Evolutionary conservation across 2,113 vertebrate species (phyloP).

Genomic region (Tonatia bakeri): DNA sequence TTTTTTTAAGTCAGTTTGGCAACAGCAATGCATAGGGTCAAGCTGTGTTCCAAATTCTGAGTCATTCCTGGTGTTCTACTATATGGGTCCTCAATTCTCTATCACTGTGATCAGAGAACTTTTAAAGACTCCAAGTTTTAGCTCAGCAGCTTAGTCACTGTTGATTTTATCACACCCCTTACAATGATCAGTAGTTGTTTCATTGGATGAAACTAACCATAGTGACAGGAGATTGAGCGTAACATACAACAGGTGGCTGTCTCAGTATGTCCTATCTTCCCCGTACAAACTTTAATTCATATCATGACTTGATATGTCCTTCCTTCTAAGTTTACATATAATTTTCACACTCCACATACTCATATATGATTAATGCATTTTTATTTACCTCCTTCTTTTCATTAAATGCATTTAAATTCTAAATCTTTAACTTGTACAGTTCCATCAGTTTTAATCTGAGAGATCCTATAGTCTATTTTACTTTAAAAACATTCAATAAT

Average conservation of each 20-base stretch:
- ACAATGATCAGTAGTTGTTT: neutral
- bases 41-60: neutral
- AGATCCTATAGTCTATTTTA: neutral
- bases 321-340: neutral
- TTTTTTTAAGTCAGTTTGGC: neutral
- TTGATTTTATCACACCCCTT: neutral
- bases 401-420: neutral
- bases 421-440: neutral
- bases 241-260: neutral
- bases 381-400: neutral
- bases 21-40: neutral
- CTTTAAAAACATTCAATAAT: neutral
- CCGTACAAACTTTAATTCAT: neutral
- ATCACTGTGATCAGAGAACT: neutral
- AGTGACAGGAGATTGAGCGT: neutral
- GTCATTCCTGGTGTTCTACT: neutral
- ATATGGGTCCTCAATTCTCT: rapidly evolving
- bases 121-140: neutral
- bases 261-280: neutral
- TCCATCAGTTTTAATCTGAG: neutral
- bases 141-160: neutral
- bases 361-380: neutral
- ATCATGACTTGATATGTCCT: neutral
- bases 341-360: neutral
- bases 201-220: neutral